Evolutionary conservation across 2,888 invertebrate genomes (phyloP), one percentile per base, ranked within the genome.

Genomic region (Coelopa pilipes): DNA sequence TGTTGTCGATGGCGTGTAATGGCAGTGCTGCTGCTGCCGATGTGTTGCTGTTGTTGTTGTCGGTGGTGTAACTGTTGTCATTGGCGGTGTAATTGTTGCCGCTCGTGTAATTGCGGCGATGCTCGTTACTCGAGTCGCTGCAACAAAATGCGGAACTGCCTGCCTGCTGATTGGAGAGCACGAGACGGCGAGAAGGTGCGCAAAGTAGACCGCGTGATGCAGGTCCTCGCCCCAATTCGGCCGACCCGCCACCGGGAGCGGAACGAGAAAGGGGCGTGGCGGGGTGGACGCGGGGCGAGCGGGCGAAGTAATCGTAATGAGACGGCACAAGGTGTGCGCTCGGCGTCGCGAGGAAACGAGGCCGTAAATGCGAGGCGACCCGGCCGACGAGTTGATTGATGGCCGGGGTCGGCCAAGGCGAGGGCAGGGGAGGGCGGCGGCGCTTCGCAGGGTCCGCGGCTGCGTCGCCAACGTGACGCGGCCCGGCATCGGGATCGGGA

Each of bases 161-260:
- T 75, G 76, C 77, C 76, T 76, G 75, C 75, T 75, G 34, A 34
- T 2, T 34, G 34, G 34, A 34, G 7, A 34, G 34, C 2, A 7
- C 2, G 34, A 7, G 34, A 7, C 7, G 34, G 7, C 2, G 34
- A 34, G 34, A 34, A 7, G 7, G 34, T 2, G 34, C 34, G 7
- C 34, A 34, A 34, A 34, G 34, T 34, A 34, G 7, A 34, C 34
- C 34, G 46, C 60, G 49, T 76, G 74, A 55, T 69, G 74, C 74
- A 82, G 83, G 82, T 82, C 82, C 82, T 34, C 34, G 34, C 82
- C 82, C 83, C 83, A 82, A 82, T 82, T 82, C 82, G 83, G 81
- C 83, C 83, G 34, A 34, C 34, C 34, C 34, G 7, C 34, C 57
- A 74, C 55, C 69, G 55, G 53, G 53, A 47, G 49, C 49, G 46